Base-by-base conservation (phyloP, 2,113 vertebrate genomes). In the Hucho hucho region DNA sequence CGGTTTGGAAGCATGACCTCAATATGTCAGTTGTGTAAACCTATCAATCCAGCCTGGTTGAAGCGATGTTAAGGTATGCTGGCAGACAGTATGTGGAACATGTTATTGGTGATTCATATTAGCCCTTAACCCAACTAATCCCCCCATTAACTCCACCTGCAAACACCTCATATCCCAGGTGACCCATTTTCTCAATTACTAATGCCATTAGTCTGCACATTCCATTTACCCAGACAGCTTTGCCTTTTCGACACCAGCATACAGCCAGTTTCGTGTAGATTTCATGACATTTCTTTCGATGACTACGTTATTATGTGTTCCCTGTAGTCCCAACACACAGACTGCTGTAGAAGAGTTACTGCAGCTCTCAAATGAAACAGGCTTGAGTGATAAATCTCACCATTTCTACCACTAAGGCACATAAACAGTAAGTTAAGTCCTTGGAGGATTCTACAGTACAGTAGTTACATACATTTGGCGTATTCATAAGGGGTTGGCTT, bases 41-140 rank as follows among this genome's bases (percentile, higher is more conserved):
- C 79, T 70, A 94, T 96, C 93, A 94, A 88, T 95, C 92, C 89
- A 82, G 91, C 89, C 89, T 92, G 93, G 92, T 95, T 93, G 92
- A 91, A 90, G 91, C 87, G 86, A 94, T 92, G 93, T 93, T 92
- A 93, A 93, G 92, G 91, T 89, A 82, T 68, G 85, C 90, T 93
- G 89, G 89, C 88, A 91, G 89, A 93, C 92, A 90, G 85, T 94
- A 93, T 92, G 92, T 90, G 92, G 91, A 91, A 80, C 80, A 71
- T 79, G 88, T 89, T 87, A 88, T 84, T 73, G 2, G 79, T 87
- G 90, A 92, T 90, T 93, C 87, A 88, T 90, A 86, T 84, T 83
- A 84, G 85, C 80, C 79, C 79, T 85, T 84, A 90, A 88, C 86
- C 84, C 88, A 89, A 83, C 79, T 88, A 88, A 86, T 86, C 80